Evolutionary conservation across 1,140 invertebrate genomes (phyloP).

Genomic region (Formica exsecta): DNA sequence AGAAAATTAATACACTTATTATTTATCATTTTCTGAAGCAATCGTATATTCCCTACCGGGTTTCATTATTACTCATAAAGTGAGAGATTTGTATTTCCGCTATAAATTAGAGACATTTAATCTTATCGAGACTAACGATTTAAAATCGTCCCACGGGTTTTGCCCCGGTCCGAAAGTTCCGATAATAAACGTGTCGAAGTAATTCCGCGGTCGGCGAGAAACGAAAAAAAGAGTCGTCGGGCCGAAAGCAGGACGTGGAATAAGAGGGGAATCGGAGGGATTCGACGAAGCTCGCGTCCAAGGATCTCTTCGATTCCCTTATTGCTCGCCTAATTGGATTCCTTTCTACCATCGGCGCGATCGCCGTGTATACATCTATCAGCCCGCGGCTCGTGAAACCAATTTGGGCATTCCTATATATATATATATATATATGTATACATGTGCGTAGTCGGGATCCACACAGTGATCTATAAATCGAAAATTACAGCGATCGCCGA

Average conservation of each 20-base stretch:
- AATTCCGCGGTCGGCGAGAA: constrained; percentile 63
- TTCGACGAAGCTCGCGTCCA: constrained; percentile 57
- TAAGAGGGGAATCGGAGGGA: constrained; percentile 8
- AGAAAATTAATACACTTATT: neutral
- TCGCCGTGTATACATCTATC: constrained; percentile 71
- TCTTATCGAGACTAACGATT: constrained; percentile 56
- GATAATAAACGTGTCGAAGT: constrained; percentile 62
- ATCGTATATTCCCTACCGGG: neutral
- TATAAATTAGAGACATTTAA: constrained; percentile 51
- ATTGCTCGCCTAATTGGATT: constrained; percentile 81
- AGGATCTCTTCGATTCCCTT: constrained; percentile 77
- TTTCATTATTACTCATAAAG: constrained; percentile 33
- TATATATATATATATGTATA: constrained; percentile 36
- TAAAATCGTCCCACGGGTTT: constrained; percentile 56
- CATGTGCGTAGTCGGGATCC: neutral
- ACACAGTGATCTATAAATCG: constrained; percentile 70
- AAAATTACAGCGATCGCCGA: constrained; percentile 34
- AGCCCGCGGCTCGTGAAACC: constrained; percentile 75
- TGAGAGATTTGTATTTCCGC: constrained; percentile 6
- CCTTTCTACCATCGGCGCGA: constrained; percentile 71
- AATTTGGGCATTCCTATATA: constrained; percentile 78
- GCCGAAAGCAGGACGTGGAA: neutral
- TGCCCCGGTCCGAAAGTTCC: constrained; percentile 44
- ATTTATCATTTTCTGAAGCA: neutral
- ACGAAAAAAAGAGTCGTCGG: constrained; percentile 44